Evolutionary conservation across 2,888 invertebrate genomes (phyloP), one percentile per base, ranked within the genome.

Genomic region (Thumatha senex): DNA sequence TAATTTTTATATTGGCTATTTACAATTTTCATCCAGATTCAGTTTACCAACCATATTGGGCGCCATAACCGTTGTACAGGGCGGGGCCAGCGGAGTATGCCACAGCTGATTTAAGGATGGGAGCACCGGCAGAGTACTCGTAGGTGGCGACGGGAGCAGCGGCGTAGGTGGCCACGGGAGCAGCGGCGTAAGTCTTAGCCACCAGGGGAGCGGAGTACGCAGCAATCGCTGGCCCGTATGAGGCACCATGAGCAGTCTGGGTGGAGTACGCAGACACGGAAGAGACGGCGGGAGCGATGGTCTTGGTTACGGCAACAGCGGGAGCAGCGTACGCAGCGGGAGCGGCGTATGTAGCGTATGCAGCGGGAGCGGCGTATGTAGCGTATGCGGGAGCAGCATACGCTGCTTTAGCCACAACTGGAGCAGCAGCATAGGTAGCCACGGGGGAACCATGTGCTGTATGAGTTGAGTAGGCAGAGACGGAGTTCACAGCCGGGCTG

Each of bases 21-120:
- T 77, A 82, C 76, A 83, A 63, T 58, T 58, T 60, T 18, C 1
- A 48, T 61, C 50, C 58, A 58, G 74, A 78, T 79, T 76, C 78
- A 78, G 81, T 82, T 93, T 92, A 95, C 93, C 93, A 95, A 66
- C 89, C 93, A 78, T 94, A 94, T 74, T 93, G 92, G 61, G 93
- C 93, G 63, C 94, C 94, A 61, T 93, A 92, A 56, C 39, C 39
- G 11, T 11, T 11, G 18, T 39, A 39, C 7, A 64, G 63, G 15
- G 79, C 73, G 50, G 76, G 78, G 12, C 70, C 15, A 94, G 91
- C 68, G 31, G 77, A 63, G 86, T 93, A 93, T 51, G 89, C 78
- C 40, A 93, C 79, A 55, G 89, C 86, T 46, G 89, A 80, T 59
- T 84, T 83, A 56, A 85, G 73, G 56, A 82, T 86, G 59, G 86